Evolutionary conservation across 2,113 vertebrate species (phyloP).

Genomic region (Thunnus thynnus): DNA sequence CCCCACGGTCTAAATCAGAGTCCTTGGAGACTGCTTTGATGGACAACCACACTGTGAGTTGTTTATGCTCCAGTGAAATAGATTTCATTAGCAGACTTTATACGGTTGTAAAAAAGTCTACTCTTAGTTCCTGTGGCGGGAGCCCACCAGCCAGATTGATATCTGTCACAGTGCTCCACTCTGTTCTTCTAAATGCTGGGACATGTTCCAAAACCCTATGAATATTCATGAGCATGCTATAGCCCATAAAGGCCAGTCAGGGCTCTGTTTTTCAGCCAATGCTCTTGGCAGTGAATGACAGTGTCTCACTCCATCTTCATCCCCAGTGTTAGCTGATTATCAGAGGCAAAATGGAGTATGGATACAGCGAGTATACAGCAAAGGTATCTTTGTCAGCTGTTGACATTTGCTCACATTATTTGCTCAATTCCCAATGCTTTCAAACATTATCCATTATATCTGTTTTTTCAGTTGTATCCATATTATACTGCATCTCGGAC

Average conservation of each 20-base stretch:
- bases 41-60: constrained; percentile 48
- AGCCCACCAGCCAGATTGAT: constrained; percentile 33
- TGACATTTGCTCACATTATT: neutral
- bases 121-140: constrained; percentile 12
- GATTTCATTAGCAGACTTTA: constrained; percentile 57
- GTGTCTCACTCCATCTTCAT: constrained; percentile 11
- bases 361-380: constrained; percentile 1
- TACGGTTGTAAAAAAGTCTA: constrained; percentile 10
- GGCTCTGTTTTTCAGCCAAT: constrained; percentile 47
- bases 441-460: neutral
- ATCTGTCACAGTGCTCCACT: constrained; percentile 18
- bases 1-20: constrained; percentile 47
- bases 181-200: constrained; percentile 38
- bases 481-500: neutral
- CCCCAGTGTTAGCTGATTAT: constrained; percentile 15
- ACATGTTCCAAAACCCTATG: constrained; percentile 33
- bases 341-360: constrained; percentile 12
- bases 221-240: constrained; percentile 62
- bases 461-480: too few species aligned
- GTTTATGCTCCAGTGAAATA: constrained; percentile 54
- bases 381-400: constrained; percentile 7
- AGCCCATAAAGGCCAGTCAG: constrained; percentile 29
- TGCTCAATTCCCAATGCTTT: neutral
- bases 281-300: constrained; percentile 41
- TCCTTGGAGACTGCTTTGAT: constrained; percentile 55